These are phyloP conservation scores for Priapulus caudatus DNA, from an alignment of 2,888 invertebrate species.

Conservation along the genomic window DNA sequence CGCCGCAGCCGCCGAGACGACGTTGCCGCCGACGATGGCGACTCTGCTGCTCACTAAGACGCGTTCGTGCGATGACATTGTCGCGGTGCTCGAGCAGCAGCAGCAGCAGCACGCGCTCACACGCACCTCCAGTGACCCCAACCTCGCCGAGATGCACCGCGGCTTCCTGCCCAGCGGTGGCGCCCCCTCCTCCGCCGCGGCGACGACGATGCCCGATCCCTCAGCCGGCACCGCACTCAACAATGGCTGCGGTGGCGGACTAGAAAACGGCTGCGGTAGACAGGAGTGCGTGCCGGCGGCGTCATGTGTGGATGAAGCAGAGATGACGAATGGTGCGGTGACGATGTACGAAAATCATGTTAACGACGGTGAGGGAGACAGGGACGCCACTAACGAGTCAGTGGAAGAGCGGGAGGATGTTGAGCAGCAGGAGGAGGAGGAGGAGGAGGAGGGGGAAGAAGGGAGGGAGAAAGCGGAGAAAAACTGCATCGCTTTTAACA, in stretches of 20 bases:
- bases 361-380: constrained; percentile 27
- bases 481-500: too few relatives aligned
- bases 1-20: constrained; percentile 30
- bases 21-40: constrained; percentile 16
- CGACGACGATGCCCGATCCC: too few relatives aligned
- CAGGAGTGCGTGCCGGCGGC: constrained; percentile 8
- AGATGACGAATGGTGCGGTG: too few relatives aligned
- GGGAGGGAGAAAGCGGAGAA: too few relatives aligned
- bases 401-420: constrained; percentile 23
- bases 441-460: too few relatives aligned
- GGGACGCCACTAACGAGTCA: constrained; percentile 24
- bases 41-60: constrained; percentile 53
- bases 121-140: constrained; percentile 72
- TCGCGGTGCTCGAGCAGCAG: constrained; percentile 43
- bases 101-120: constrained; percentile 46
- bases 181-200: too few relatives aligned
- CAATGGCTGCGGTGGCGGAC: too few relatives aligned
- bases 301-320: constrained; percentile 25
- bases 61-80: constrained; percentile 69
- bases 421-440: constrained; percentile 11
- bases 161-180: too few relatives aligned
- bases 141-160: constrained; percentile 42
- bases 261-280: constrained; percentile 47
- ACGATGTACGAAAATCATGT: too few relatives aligned
- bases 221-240: too few relatives aligned